Evolutionary conservation across 30 jellyfish, hydroid and myxozoan species (phyloP), one percentile per base, ranked within the genome.

Genomic region (Catostylus mosaicus): DNA sequence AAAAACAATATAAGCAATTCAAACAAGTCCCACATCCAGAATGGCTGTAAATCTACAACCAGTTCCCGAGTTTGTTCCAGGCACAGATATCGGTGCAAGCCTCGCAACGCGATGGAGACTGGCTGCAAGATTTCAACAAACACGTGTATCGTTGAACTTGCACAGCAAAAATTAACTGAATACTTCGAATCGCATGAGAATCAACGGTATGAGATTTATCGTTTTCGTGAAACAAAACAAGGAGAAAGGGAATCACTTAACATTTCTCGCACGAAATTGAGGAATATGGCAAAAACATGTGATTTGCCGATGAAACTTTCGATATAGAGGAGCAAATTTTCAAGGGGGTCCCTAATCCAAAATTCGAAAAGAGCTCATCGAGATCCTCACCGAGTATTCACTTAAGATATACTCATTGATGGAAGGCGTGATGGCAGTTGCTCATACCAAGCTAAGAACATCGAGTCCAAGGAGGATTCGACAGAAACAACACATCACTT

Each of bases 21-120:
- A 46, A 46, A 46, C 60, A 46, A 46, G 60, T 46, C 16, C 20
- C 70, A 56, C 16, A 43, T n/a, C 16, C 8, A 56, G 9, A n/a
- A 56, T 56, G 77, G 77, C 52, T 19, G 51, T 64, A 24, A 64
- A 64, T 64, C 77, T 64, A 30, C 77, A 64, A 30, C 77, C 77
- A 5, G 77, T 64, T 64, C 77, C 77, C 23, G 56, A 29, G 22
- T 30, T 64, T 64, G 51, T 64, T 19, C 51, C 23, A 12, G 77
- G 27, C 51, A 52, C 77, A 24, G 77, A 64, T 64, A 64, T 64
- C 77, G 77, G 77, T 5, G 77, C 52, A 64, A 64, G 77, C 54
- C 16, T 43, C 8, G 54, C 54, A 16, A 43, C 54, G 54, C 54
- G 54, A 6, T 43, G 54, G 54, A 43, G 54, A 43, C 54, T 43